Evolutionary conservation across 2,797 vertebrate genomes (phyloP), one percentile per base, ranked within the genome.

Genomic region (Mus caroli): DNA sequence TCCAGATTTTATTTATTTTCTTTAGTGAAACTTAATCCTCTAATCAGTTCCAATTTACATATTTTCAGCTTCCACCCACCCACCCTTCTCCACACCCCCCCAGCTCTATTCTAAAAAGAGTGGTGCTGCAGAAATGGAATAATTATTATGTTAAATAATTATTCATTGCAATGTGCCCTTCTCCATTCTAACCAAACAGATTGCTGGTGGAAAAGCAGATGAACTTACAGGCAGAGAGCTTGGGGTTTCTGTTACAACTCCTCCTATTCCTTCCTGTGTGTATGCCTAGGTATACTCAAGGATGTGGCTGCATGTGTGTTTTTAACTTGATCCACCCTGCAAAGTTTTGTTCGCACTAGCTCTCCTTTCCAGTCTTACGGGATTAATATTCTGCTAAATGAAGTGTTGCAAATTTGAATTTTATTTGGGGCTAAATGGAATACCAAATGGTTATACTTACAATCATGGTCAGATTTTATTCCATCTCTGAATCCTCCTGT

Each of bases 21-120:
- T 97, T 96, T 97, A 97, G 96, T 97, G 98, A 98, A 99, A 99
- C 94, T 96, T 98, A 98, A 98, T 98, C 98, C 98, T 96, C 98
- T 98, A 99, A 99, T 99, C 99, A 99, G 99, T 98, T 98, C 94
- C 98, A 98, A 99, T 99, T 99, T 99, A 99, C 99, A 99, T 99
- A 99, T 99, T 99, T 98, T 98, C 97, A 92, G 98, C 97, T 97
- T 95, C 28, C 14, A 15, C 40, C 46, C 62, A 54, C 50, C 43
- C 67, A 11, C 71, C 12, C 4, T 97, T 97, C 52, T 7, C 52
- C n/a, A n/a, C n/a, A n/a, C n/a, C n/a, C 54, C 54, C 14, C 54
- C 98, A 98, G 96, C 78, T 96, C 94, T 93, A 58, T 97, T 82
- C 79, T 98, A 97, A 98, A 98, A 97, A 97, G 95, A 98, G 98